phyloP scores from a whole-genome alignment of 2,797 vertebrate species.

The Melanotaenia trifasciata region DNA sequence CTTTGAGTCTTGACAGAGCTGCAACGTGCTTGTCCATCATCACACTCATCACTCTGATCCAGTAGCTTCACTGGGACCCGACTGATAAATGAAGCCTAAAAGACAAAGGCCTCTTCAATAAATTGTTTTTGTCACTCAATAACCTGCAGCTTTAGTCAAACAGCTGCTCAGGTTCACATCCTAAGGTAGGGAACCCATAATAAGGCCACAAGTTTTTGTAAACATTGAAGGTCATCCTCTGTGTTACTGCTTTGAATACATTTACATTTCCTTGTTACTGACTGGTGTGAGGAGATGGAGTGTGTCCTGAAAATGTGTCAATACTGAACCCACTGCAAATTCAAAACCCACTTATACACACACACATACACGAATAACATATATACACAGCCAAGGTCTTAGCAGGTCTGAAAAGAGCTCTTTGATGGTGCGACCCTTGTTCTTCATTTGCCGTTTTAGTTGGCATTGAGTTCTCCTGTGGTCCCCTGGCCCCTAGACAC shows the following conservation, averaged over 20 bases:
- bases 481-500: conserved; percentile 41
- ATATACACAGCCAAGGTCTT: conserved; percentile 31
- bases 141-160: neutral
- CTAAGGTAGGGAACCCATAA: conserved; percentile 66
- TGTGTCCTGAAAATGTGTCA: conserved; percentile 27
- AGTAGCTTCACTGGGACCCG: too few species aligned
- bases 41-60: too few species aligned
- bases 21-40: too few species aligned
- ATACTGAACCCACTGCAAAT: conserved; percentile 30
- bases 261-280: conserved; percentile 15
- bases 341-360: conserved; percentile 6
- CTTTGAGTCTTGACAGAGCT: too few species aligned
- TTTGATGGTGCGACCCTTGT: conserved; percentile 69
- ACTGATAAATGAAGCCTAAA: too few species aligned
- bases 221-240: conserved; percentile 59
- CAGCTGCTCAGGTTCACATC: conserved; percentile 70
- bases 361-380: conserved; percentile 16
- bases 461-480: conserved; percentile 72
- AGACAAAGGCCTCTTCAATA: too few species aligned
- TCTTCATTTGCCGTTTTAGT: conserved; percentile 76
- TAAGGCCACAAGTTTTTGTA: conserved; percentile 38
- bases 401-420: conserved; percentile 68
- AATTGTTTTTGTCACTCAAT: neutral
- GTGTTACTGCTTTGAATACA: conserved; percentile 45
- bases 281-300: conserved; percentile 37